These are phyloP conservation scores for Callosobruchus maculatus DNA, from an alignment of 2,888 invertebrate species.

Conservation along the genomic window DNA sequence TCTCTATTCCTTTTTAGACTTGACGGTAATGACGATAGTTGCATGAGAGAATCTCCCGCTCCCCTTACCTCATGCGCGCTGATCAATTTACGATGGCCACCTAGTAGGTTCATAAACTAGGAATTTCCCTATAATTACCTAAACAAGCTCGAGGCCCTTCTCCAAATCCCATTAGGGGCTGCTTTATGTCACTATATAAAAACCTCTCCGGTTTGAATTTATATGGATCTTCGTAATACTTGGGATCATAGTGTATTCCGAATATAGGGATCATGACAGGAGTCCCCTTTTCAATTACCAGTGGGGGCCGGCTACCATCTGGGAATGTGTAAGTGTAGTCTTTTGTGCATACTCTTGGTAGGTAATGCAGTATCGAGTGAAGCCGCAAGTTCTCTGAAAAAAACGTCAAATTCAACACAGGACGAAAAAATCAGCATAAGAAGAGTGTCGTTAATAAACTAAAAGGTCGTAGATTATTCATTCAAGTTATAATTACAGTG, in stretches of 20 bases:
- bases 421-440: too few species aligned
- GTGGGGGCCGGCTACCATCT: constrained; percentile 14
- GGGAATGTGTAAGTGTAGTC: constrained; percentile 21
- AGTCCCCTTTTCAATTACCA: constrained; percentile 35
- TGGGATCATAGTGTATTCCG: constrained; percentile 41
- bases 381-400: constrained; percentile 11
- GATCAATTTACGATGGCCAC: too few species aligned
- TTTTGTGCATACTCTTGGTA: constrained; percentile 28
- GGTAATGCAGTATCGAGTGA: constrained; percentile 1
- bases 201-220: constrained; percentile 46
- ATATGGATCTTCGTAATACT: constrained; percentile 44
- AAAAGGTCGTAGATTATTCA: too few species aligned
- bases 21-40: too few species aligned
- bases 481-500: too few species aligned
- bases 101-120: too few species aligned
- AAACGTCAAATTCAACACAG: too few species aligned
- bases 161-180: constrained; percentile 35
- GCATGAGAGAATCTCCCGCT: too few species aligned
- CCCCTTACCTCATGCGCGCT: too few species aligned
- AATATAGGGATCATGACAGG: constrained; percentile 36
- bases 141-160: constrained; percentile 37
- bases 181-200: constrained; percentile 32
- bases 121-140: constrained; percentile 26
- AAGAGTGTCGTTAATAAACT: too few species aligned
- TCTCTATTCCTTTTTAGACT: too few species aligned